phyloP scores from a whole-genome alignment of 64 coral and sea anemone species.

The Montipora capricornis region DNA sequence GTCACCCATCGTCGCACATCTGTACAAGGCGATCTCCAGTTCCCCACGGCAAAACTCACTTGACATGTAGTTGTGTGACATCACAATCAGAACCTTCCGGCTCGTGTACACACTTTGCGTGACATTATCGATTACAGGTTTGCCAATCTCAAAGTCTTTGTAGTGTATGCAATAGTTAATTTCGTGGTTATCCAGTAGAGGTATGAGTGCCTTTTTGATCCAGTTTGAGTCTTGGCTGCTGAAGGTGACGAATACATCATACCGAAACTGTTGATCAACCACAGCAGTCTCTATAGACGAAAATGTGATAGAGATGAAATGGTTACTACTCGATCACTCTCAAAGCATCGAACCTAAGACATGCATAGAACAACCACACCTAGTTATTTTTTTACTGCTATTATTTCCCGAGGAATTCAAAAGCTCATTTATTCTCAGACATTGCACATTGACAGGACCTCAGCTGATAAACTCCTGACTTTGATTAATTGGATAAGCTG shows the following conservation, averaged over 20 bases:
- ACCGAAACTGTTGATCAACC: background rate
- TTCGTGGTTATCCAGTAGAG: background rate
- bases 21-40: background rate
- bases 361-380: too few species aligned
- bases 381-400: too few species aligned
- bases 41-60: slow-evolving; percentile 20
- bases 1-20: background rate
- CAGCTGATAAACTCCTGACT: too few species aligned
- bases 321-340: too few species aligned
- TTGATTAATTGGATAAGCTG: too few species aligned
- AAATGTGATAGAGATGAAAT: too few species aligned
- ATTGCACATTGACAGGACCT: too few species aligned
- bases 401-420: too few species aligned
- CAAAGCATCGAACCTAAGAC: too few species aligned
- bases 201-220: background rate
- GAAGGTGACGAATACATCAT: slow-evolving; percentile 13
- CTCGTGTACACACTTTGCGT: slow-evolving; percentile 24
- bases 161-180: background rate
- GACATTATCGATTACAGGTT: slow-evolving; percentile 6
- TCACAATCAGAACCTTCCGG: background rate
- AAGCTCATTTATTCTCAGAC: too few species aligned
- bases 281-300: too few species aligned
- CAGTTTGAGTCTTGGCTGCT: background rate
- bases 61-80: slow-evolving; percentile 5
- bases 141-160: slow-evolving; percentile 6